A percentile compares a stretch with the other conserved stretches of the same genome.
These are phyloP conservation scores for Florisuga fusca DNA, from an alignment of 2,797 vertebrate genomes.

Conservation along the genomic window DNA sequence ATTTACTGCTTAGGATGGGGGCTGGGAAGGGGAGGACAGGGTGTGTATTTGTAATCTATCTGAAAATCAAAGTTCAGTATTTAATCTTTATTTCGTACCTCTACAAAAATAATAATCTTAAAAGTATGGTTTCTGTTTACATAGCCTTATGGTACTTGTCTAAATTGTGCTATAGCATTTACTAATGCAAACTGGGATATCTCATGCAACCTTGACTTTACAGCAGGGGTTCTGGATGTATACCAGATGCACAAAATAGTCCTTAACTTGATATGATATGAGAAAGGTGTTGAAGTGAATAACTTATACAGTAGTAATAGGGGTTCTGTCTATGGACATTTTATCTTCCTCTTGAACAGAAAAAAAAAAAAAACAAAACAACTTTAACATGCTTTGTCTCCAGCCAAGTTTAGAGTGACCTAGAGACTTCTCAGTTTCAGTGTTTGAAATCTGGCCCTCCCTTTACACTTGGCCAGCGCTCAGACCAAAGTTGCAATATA, in stretches of 20 bases:
- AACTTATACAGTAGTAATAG: conserved; percentile 43
- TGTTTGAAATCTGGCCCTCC: background rate
- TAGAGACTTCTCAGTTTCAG: conserved; percentile 11
- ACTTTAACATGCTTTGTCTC: conserved; percentile 7
- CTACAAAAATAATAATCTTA: background rate
- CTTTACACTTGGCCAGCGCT: background rate
- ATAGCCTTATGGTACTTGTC: background rate
- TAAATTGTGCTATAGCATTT: background rate
- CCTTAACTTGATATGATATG: conserved; percentile 59
- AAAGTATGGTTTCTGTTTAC: background rate
- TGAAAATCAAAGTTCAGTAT: background rate
- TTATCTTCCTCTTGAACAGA: conserved; percentile 53
- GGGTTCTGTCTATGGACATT: background rate
- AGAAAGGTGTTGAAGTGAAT: conserved; percentile 65
- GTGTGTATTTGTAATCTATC: background rate
- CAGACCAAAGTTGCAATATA: background rate
- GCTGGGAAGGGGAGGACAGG: too few species aligned
- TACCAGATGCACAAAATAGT: conserved; percentile 54
- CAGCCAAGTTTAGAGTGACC: conserved; percentile 16
- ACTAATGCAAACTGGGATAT: conserved; percentile 3
- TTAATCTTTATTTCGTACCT: background rate
- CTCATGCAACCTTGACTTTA: background rate
- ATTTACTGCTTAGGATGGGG: background rate
- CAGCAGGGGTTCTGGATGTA: conserved; percentile 32
- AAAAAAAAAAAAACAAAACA: background rate